phyloP scores from a whole-genome alignment of 1,140 invertebrate genomes.

The Venturia canescens region DNA sequence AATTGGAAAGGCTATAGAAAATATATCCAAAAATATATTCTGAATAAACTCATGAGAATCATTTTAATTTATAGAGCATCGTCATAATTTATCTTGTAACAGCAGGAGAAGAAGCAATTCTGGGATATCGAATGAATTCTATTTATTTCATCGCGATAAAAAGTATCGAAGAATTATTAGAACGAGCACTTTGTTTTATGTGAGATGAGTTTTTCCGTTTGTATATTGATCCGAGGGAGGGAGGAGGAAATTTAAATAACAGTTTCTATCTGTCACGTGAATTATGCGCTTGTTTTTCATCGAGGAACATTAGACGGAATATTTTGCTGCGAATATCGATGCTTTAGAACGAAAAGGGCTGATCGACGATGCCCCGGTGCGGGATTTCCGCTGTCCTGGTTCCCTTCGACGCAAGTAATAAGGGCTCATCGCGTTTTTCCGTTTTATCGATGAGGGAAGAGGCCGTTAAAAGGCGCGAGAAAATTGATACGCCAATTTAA shows the following conservation, averaged over 20 bases:
- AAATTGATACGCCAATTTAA: constrained; percentile 75
- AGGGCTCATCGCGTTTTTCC: not conserved
- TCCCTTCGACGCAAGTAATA: not conserved
- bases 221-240: constrained; percentile 52
- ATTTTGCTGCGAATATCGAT: constrained; percentile 50
- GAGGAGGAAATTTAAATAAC: constrained; percentile 73
- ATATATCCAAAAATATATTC: too few species aligned
- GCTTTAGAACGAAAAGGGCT: not conserved
- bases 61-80: too few species aligned
- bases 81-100: too few species aligned
- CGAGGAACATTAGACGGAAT: constrained; percentile 30
- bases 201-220: not conserved
- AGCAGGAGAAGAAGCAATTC: too few species aligned
- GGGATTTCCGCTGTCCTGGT: not conserved
- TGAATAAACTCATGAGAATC: too few species aligned
- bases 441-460: constrained; percentile 47
- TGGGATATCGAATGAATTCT: too few species aligned
- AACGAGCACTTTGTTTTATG: not conserved
- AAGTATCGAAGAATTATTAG: constrained; percentile 11
- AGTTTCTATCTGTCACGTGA: constrained; percentile 73
- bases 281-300: constrained; percentile 74
- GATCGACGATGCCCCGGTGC: not conserved
- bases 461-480: constrained; percentile 44
- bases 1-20: too few species aligned
- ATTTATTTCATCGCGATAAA: constrained; percentile 4